A percentile compares a stretch with the other conserved stretches of the same genome.
phyloP scores from a whole-genome alignment of 2,113 vertebrate genomes.

The Heteronetta atricapilla region DNA sequence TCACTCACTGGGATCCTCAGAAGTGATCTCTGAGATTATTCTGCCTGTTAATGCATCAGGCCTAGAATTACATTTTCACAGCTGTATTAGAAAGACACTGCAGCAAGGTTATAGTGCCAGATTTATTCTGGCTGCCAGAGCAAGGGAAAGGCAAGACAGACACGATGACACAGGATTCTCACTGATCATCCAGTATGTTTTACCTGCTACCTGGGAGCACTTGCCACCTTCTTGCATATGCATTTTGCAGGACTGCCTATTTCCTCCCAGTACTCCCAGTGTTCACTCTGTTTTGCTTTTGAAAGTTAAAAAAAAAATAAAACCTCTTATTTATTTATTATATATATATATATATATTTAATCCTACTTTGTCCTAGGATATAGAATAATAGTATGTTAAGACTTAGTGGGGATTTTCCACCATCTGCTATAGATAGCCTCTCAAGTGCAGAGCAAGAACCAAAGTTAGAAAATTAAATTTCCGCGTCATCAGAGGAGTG shows the following conservation, averaged over 20 bases:
- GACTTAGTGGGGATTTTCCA: slow-evolving; percentile 13
- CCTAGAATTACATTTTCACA: neutral
- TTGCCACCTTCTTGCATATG: neutral
- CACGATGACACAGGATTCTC: neutral
- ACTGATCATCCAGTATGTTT: neutral
- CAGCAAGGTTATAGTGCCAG: neutral
- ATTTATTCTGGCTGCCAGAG: neutral
- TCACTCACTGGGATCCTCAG: neutral
- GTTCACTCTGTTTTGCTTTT: neutral
- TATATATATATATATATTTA: no score
- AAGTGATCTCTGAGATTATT: neutral
- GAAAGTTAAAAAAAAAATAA: neutral
- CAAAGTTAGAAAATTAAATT: neutral
- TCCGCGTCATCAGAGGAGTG: neutral
- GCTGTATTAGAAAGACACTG: neutral
- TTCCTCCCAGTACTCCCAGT: neutral
- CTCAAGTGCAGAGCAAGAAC: neutral
- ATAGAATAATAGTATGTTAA: neutral
- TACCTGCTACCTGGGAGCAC: neutral
- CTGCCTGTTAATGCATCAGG: neutral
- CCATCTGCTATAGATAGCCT: neutral
- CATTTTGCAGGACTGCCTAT: neutral
- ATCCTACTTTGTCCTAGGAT: neutral
- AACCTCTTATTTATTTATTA: neutral
- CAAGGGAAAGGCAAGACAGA: neutral